Base-by-base conservation (phyloP, 92 coral and sea anemone species). In the Phenganax subtilis region DNA sequence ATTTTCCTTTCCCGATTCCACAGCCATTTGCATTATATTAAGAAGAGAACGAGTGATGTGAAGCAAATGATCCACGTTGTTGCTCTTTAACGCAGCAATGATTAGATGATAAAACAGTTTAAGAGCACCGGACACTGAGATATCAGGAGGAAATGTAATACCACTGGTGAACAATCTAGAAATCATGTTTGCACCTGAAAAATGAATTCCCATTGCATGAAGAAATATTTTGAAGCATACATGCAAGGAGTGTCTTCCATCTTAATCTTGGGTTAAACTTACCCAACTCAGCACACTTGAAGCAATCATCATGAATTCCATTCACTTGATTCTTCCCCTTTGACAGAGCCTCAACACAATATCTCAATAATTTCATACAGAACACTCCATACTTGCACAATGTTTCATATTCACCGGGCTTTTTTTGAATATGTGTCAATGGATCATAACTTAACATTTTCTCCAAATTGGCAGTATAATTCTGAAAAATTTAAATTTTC, bases 351-450 rank as follows among this genome's bases (percentile, higher is more conserved):
- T 79, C 83, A 54, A 79, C 55, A 57, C 73, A 79, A 61, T 28
- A 79, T 17, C 83, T 63, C 57, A 79, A 54, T 61, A 79, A 54
- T 79, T 65, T 79, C 74, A 79, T 63, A 64, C 74, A 79, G 74
- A 63, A 79, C 20, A 52, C 17, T 12, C 83, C 83, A 79, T 79
- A 79, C 69, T 79, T 79, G 69, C 74, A 31, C 44, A 64, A 37
- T 65, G n/a, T 12, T 51, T 79, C 83, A 57, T 30, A 79, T 8
- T 65, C 74, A 27, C 10, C n/a, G 20, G 83, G 47, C 59, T 76
- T 76, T 57, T 59, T 76, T 52, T 28, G 54, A 37, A 59, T 64
- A 60, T 29, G 60, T 44, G 31, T 76, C 57, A 47, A n/a, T 3
- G 12, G 47, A 51, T 79, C 74, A 37, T 44, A 47, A 8, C 30